Conservation (phyloP, 2,888 invertebrate genomes). For the Cheilosia grossa region DNA sequence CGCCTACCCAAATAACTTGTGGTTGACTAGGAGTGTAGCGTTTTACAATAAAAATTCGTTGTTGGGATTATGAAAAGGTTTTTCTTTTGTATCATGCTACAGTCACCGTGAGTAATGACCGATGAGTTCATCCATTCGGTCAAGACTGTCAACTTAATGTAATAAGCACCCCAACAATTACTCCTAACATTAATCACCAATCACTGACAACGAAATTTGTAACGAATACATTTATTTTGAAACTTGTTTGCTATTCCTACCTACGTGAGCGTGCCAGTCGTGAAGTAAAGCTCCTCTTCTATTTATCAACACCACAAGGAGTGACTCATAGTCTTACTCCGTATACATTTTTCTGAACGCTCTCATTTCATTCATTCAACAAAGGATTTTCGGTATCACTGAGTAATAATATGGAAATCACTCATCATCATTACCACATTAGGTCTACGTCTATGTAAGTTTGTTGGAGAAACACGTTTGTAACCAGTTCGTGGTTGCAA, state of each 20-base stretch:
- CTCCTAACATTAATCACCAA: neutral
- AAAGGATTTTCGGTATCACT: slow-evolving; percentile 54
- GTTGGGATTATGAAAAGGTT: no score
- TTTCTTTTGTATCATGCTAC: no score
- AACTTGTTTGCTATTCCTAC: neutral
- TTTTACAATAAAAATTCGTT: no score
- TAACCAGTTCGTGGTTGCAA: slow-evolving; percentile 30
- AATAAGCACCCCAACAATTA: neutral
- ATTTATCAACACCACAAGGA: slow-evolving; percentile 22
- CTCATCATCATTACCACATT: slow-evolving; percentile 45
- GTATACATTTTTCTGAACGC: slow-evolving; percentile 35
- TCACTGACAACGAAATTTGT: neutral
- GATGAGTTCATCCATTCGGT: neutral
- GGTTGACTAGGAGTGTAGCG: no score
- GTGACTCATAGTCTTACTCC: slow-evolving; percentile 39
- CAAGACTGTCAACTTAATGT: neutral
- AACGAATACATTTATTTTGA: neutral
- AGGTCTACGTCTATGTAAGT: slow-evolving; percentile 17
- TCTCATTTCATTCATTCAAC: slow-evolving; percentile 49
- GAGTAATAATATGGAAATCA: slow-evolving; percentile 61
- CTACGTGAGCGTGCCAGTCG: neutral
- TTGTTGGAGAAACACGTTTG: slow-evolving; percentile 32
- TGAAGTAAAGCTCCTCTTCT: slow-evolving; percentile 13
- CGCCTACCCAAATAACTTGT: no score
- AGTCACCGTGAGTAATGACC: neutral